phyloP scores from a whole-genome alignment of 2,113 vertebrate species.

The Syngnathus typhle region DNA sequence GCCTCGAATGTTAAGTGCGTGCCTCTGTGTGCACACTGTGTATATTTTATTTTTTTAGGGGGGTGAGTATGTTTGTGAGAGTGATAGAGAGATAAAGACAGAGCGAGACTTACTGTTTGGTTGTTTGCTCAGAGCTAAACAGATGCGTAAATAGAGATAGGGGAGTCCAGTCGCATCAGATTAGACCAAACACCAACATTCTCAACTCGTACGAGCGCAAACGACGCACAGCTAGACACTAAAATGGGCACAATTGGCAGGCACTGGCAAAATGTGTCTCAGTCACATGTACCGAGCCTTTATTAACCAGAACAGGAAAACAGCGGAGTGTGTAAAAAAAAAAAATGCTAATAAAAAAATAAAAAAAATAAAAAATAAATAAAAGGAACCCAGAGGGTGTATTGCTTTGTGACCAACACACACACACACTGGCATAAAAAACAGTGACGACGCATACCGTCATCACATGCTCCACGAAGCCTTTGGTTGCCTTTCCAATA shows the following conservation, averaged over 20 bases:
- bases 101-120: conserved; percentile 42
- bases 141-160: conserved; percentile 67
- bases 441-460: conserved; percentile 49
- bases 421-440: conserved; percentile 36
- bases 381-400: conserved; percentile 8
- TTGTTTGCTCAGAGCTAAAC: conserved; percentile 59
- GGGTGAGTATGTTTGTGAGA: background rate
- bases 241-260: conserved; percentile 7
- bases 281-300: conserved; percentile 13
- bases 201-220: conserved; percentile 21
- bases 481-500: conserved; percentile 48
- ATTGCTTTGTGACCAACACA: conserved; percentile 20
- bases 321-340: background rate
- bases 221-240: conserved; percentile 22
- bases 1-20: background rate
- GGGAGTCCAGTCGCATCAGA: conserved; percentile 51
- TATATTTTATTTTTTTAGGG: background rate
- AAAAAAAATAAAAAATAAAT: background rate
- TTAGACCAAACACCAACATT: conserved; percentile 48
- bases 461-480: conserved; percentile 64
- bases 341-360: background rate
- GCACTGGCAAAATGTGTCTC: conserved; percentile 24
- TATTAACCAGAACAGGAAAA: conserved; percentile 30
- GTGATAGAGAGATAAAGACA: conserved; percentile 5
- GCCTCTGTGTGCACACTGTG: conserved; percentile 13